Evolutionary conservation across 2,797 vertebrate genomes (phyloP), one percentile per base, ranked within the genome.

Genomic region (Iguana delicatissima): DNA sequence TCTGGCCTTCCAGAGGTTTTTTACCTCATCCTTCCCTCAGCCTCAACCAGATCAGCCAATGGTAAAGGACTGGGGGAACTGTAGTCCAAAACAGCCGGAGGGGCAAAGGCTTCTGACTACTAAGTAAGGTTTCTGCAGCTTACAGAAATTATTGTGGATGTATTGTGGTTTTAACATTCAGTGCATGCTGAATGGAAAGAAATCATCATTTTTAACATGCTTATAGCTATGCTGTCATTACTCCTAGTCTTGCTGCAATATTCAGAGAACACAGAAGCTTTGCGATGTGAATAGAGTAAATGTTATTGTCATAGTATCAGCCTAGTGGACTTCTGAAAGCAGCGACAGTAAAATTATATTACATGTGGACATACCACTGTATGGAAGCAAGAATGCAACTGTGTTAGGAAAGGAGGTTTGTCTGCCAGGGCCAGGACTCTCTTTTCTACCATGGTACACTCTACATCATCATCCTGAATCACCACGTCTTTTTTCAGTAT

Each of bases 381-480:
- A 95, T 99, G 99, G 97, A 99, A 99, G 96, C 99, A 99, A 89
- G 99, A 99, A 96, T 99, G 99, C 4, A 99, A 98, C 95, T 98
- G 98, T 0, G 99, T 99, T 94, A 99, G 98, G 97, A 99, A 99
- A 0, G 98, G 98, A 0, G 99, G 99, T 86, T 99, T 99, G 90
- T 99, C 99, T 1, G 97, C 96, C 95, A 99, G 97, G 0, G 99
- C 99, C 92, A 99, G 94, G 1, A 99, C 99, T 24, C 99, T 97
- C 95, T 99, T 99, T 92, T 99, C 99, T 91, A 99, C 98, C 99
- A 99, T 99, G 14, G 99, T 99, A 92, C 99, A 99, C 92, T 99
- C 99, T 5, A 99, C 99, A 0, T 99, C 99, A 0, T 99, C 99
- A 0, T 99, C 99, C 96, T 99, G 99, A 95, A 99, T 99, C 94